Percentiles rank a stretch among this genome's conserved stretches.
Conservation (phyloP, 1,140 invertebrate species). For the Drosophila chauvacae region DNA sequence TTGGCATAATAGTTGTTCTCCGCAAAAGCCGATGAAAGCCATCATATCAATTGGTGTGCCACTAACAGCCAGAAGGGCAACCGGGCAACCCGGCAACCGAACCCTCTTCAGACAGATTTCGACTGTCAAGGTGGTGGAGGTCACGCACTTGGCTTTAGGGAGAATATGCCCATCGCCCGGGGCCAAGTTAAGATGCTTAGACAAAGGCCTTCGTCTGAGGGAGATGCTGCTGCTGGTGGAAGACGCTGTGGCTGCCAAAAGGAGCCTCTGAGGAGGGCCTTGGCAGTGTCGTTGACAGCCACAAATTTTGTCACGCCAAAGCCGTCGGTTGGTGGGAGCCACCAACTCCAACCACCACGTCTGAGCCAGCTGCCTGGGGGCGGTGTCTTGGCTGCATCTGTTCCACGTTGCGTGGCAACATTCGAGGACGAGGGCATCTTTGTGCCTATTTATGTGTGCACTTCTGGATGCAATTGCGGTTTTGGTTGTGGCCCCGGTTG, state of each 20-base stretch:
- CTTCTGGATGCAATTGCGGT: conserved; percentile 30
- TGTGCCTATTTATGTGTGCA: conserved; percentile 20
- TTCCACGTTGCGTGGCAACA: conserved; percentile 9
- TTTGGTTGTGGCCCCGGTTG: conserved; percentile 17
- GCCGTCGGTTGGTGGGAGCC: background rate
- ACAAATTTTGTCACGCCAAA: conserved; percentile 61
- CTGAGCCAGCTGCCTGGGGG: conserved; percentile 5
- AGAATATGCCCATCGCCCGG: conserved; percentile 14
- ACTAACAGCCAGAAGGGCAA: background rate
- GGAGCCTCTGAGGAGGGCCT: conserved; percentile 7
- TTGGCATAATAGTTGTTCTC: background rate
- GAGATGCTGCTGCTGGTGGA: too few species aligned
- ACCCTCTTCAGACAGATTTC: conserved; percentile 25
- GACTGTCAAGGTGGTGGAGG: conserved; percentile 22
- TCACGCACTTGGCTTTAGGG: conserved; percentile 36
- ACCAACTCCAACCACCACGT: conserved; percentile 1
- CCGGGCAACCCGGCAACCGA: background rate
- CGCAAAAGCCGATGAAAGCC: conserved; percentile 1
- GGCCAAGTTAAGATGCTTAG: conserved; percentile 35
- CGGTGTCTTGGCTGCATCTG: conserved; percentile 25
- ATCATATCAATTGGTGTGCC: conserved; percentile 8
- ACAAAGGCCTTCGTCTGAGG: conserved; percentile 13
- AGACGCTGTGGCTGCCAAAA: background rate
- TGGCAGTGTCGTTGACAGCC: conserved; percentile 67
- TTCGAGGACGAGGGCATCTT: background rate